Base-by-base conservation (phyloP, 2,888 invertebrate species). In the Drosophila infuscata region DNA sequence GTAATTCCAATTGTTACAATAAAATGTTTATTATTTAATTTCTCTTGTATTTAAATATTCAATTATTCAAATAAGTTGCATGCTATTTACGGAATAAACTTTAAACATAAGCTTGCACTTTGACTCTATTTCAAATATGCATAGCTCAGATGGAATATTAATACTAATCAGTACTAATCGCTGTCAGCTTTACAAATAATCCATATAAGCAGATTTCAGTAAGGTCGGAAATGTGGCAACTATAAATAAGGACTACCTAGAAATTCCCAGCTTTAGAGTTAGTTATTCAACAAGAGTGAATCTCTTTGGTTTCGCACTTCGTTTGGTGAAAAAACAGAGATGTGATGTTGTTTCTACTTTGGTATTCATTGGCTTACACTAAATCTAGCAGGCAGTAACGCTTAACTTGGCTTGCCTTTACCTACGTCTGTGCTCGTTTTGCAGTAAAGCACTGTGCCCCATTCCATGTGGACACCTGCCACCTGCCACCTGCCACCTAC, bases 311-410 rank as follows among this genome's bases (percentile, higher is more conserved):
- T 30, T n/a, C 8, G n/a, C 67, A 52, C 43, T 35, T 32, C 51
- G 57, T 15, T 51, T 36, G 52, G n/a, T 17, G 25, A 20, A 8
- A 17, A 56, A 49, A 15, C 46, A 2, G 8, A 15, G 25, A 25
- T 15, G 38, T 58, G 52, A 68, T 71, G 70, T 57, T 62, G 59
- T 74, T 73, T 62, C 35, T 78, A 83, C 78, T 82, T 84, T 80
- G 61, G 54, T 67, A 88, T 82, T 82, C 82, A 83, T 82, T 82
- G 88, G 70, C 75, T 74, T 51, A 58, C 60, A 75, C 53, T 61
- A 63, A 77, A 68, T 71, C 73, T 54, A 51, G 68, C 62, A 62
- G 73, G 53, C 53, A 67, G 58, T 68, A 68, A 71, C 41, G 66
- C 79, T 78, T 79, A 70, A 43, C 58, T 59, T 71, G 56, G 58